These are phyloP conservation scores for Lepeophtheirus salmonis DNA, from an alignment of 1,140 invertebrate genomes.

Conservation along the genomic window DNA sequence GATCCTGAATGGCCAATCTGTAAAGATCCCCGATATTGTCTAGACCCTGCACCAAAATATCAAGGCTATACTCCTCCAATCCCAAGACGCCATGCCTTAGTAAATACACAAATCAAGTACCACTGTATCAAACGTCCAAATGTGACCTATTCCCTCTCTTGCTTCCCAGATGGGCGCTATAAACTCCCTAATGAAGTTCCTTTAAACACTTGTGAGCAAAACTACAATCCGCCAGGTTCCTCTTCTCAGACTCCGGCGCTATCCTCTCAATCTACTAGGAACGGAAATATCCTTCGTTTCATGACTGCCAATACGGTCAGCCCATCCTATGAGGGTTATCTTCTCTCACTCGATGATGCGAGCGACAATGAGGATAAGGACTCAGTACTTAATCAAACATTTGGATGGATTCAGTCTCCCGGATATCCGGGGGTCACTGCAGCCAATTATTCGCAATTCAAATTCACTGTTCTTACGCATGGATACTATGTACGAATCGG, in stretches of 20 bases:
- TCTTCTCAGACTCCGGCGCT: too few relatives aligned
- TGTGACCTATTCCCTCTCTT: background rate
- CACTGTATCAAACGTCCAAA: background rate
- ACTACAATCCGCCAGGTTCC: too few relatives aligned
- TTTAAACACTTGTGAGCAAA: background rate
- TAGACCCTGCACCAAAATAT: background rate
- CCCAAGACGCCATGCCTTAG: background rate
- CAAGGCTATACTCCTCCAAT: background rate
- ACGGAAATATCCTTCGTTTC: background rate
- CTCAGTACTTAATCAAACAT: background rate
- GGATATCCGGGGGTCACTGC: background rate
- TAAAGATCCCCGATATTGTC: background rate
- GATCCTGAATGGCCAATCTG: background rate
- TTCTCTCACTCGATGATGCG: background rate
- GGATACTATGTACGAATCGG: background rate
- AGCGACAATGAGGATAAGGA: background rate
- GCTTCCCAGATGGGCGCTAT: background rate
- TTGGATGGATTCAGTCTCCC: background rate
- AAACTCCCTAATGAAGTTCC: background rate
- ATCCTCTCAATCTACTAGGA: too few relatives aligned
- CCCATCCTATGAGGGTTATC: background rate
- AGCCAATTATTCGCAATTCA: background rate
- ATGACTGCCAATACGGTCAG: background rate
- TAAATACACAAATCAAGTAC: background rate
- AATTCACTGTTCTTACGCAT: background rate